phyloP scores from a whole-genome alignment of 2,797 vertebrate species.

The Rhinoraja longicauda region DNA sequence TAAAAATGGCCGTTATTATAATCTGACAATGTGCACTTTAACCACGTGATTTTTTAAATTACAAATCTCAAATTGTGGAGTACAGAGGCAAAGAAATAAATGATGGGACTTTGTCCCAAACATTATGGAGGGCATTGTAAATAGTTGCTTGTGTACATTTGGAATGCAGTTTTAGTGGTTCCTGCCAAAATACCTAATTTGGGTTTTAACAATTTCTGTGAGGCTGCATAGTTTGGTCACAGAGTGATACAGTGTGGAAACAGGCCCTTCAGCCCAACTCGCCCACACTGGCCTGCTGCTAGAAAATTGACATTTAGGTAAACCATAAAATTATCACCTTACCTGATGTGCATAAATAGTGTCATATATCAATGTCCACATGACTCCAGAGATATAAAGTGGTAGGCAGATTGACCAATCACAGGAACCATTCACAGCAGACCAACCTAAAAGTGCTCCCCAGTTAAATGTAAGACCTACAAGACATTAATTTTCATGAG shows the following conservation, averaged over 20 bases:
- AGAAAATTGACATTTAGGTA: neutral
- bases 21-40: no score
- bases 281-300: no score
- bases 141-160: neutral
- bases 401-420: slow-evolving; percentile 88
- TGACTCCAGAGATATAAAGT: slow-evolving; percentile 83
- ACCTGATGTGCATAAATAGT: slow-evolving; percentile 98
- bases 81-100: no score
- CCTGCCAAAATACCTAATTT: neutral
- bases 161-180: neutral
- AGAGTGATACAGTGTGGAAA: no score
- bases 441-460: slow-evolving; percentile 90
- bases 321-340: slow-evolving; percentile 39
- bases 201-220: slow-evolving; percentile 1
- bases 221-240: neutral
- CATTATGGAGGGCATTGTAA: no score
- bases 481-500: neutral
- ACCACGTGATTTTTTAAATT: no score
- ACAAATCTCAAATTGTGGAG: no score
- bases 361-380: slow-evolving; percentile 93
- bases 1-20: no score
- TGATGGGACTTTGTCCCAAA: no score
- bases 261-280: no score
- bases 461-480: slow-evolving; percentile 89
- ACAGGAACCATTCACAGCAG: slow-evolving; percentile 78